Evolutionary conservation across 2,888 invertebrate species (phyloP).

Genomic region (Eupithecia abbreviata): DNA sequence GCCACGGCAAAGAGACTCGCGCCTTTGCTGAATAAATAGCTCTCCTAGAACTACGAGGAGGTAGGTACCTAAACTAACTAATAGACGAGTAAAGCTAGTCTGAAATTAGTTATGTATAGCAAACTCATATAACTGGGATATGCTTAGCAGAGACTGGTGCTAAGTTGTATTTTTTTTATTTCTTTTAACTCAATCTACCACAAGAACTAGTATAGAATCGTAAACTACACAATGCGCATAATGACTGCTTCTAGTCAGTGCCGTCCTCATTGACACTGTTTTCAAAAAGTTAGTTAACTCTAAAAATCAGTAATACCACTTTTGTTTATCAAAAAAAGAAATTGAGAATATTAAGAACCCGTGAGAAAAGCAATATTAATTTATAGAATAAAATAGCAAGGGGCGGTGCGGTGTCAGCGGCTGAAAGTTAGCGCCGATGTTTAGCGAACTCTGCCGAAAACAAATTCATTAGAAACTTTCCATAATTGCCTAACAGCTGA

Average conservation of each 20-base stretch:
- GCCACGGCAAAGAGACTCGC: not conserved
- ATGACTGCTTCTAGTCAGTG: no score
- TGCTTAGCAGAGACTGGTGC: no score
- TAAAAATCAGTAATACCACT: no score
- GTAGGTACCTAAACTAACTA: not conserved
- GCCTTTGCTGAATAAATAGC: conserved; percentile 13
- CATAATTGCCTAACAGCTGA: conserved; percentile 19
- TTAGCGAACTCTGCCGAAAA: conserved; percentile 15
- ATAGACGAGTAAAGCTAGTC: not conserved
- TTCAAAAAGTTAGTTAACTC: no score
- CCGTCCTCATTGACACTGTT: no score
- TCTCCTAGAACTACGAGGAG: not conserved
- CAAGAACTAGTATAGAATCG: no score
- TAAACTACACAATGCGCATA: no score
- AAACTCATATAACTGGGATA: not conserved
- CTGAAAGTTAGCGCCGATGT: conserved; percentile 16
- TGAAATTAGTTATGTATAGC: not conserved
- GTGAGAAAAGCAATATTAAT: not conserved
- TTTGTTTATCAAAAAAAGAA: not conserved
- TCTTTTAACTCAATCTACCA: no score
- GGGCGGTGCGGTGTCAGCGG: not conserved
- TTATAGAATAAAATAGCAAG: not conserved
- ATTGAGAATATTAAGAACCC: not conserved
- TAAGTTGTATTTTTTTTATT: no score
- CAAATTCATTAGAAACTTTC: conserved; percentile 31